Conservation (phyloP, 2,113 vertebrate species). For the Toxotes jaculatrix region DNA sequence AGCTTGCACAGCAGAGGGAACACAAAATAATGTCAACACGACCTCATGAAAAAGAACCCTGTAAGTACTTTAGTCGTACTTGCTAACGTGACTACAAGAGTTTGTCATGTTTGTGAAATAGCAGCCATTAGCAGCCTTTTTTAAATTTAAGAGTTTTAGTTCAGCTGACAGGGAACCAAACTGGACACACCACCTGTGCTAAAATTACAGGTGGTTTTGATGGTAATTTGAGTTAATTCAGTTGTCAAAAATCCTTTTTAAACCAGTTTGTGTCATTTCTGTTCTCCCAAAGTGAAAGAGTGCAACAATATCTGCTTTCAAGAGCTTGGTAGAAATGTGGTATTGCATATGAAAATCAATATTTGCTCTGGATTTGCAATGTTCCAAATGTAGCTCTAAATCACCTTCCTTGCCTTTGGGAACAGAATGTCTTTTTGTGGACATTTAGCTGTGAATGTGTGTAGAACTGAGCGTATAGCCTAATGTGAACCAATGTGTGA, state of each 20-base stretch:
- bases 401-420: neutral
- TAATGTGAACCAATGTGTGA: neutral
- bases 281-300: neutral
- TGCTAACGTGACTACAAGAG: neutral
- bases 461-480: neutral
- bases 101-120: neutral
- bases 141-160: neutral
- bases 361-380: neutral
- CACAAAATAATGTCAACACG: conserved; percentile 2
- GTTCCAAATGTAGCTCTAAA: neutral
- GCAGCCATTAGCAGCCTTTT: neutral
- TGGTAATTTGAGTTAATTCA: neutral
- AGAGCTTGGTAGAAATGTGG: neutral
- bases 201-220: neutral
- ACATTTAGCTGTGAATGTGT: neutral
- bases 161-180: neutral
- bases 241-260: neutral
- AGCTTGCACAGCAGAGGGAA: neutral
- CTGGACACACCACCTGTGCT: neutral
- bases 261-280: neutral
- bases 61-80: no score
- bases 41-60: neutral
- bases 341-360: conserved; percentile 5
- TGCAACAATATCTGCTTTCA: neutral
- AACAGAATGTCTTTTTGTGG: conserved; percentile 1